Evolutionary conservation across 1,140 invertebrate genomes (phyloP).

Genomic region (Leptopilina clavipes): DNA sequence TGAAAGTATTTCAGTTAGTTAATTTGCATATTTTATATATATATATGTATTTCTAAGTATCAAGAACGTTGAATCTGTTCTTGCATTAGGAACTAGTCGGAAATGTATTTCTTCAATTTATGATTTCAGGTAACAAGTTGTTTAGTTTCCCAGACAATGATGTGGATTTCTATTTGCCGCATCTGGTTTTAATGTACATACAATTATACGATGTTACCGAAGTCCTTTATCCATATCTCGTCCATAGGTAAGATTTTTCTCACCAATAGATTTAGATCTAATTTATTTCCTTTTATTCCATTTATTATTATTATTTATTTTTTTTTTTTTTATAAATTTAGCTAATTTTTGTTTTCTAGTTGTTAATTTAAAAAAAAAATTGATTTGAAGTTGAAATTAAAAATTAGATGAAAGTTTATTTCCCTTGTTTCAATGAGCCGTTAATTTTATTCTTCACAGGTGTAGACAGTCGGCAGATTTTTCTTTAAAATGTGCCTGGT

Average conservation of each 20-base stretch:
- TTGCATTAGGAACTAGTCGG: background rate
- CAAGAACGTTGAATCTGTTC: background rate
- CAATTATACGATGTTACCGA: conserved; percentile 98
- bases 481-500: conserved; percentile 95
- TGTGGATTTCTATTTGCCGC: conserved; percentile 98
- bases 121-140: conserved; percentile 88
- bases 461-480: conserved; percentile 96
- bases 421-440: conserved; percentile 14
- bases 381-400: too few species aligned
- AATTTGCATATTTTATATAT: conserved; percentile 1
- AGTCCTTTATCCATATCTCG: conserved; percentile 94
- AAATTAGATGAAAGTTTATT: background rate
- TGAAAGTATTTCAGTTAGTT: conserved; percentile 23
- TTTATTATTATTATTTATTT: too few species aligned
- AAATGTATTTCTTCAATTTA: background rate
- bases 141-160: conserved; percentile 94
- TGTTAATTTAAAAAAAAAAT: too few species aligned
- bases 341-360: too few species aligned
- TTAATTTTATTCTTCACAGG: conserved; percentile 74
- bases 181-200: conserved; percentile 98
- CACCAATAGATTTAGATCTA: background rate
- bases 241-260: conserved; percentile 82
- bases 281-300: too few species aligned
- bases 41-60: background rate
- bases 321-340: too few species aligned